Base-by-base conservation (phyloP, 2,888 invertebrate genomes). In the Chouioia cunea region DNA sequence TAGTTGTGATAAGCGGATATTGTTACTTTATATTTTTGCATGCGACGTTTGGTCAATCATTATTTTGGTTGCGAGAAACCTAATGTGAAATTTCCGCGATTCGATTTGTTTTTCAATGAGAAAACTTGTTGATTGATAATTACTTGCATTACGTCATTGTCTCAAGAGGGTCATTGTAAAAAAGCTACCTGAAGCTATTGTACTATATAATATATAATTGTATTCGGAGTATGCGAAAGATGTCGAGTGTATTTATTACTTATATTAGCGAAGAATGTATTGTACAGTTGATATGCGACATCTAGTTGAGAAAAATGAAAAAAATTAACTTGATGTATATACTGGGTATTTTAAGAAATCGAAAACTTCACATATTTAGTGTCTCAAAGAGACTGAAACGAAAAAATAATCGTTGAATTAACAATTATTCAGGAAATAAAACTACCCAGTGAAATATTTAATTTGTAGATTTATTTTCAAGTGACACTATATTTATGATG, bases 221-320 rank as follows among this genome's bases (percentile, higher is more conserved):
- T 71, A 59, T 59, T 23, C 16, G 36, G 59, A n/a, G 59, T 36
- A 48, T 14, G 54, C 47, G 71, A 58, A 23, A 36, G 66, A 66
- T 63, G 16, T 59, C 62, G 59, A 73, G 27, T 68, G 65, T 73
- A 73, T 70, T 70, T 70, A 73, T 73, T 64, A 70, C 50, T 73
- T 53, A 20, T 43, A 36, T 27, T 22, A 48, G 16, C 18, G 44
- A 16, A 50, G 56, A 62, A 56, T 67, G 60, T n/a, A n/a, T n/a
- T n/a, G n/a, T 60, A 68, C 65, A 71, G 66, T 67, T 27, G 57
- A 63, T 16, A 54, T 62, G 54, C 50, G 62, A 56, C 62, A 71
- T 62, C 58, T 62, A 47, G 20, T 12, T 14, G 4, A 47, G 50
- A 27, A 50, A 48, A 14, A 14, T 16, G 52, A 23, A 50, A 48